A percentile compares a stretch with the other conserved stretches of the same genome.
Evolutionary conservation across 2,113 vertebrate genomes (phyloP).

Genomic region (Lipotes vexillifer): DNA sequence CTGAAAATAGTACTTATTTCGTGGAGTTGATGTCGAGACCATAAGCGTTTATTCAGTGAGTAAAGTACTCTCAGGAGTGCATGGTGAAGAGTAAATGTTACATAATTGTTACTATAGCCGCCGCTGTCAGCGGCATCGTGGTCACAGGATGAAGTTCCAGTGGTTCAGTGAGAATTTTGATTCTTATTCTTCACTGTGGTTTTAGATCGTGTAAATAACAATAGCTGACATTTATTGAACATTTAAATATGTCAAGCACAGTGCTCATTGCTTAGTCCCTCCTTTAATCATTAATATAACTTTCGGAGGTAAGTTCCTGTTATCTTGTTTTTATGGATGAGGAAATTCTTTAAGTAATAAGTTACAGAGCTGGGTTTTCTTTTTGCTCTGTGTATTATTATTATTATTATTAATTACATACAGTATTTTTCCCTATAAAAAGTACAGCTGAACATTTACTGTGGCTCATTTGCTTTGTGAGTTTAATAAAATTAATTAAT

Average conservation of each 20-base stretch:
- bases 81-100: background rate
- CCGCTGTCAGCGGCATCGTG: rapidly evolving
- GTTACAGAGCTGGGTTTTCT: background rate
- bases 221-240: background rate
- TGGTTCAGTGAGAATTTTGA: background rate
- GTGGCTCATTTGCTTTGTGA: background rate
- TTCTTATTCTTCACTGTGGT: background rate
- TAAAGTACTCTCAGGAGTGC: background rate
- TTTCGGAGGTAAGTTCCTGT: background rate
- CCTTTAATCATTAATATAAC: background rate
- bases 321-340: background rate
- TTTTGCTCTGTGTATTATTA: background rate
- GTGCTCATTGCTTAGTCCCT: background rate
- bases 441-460: background rate
- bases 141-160: background rate
- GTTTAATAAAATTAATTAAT: background rate
- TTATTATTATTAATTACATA: background rate
- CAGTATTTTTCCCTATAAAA: background rate
- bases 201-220: background rate
- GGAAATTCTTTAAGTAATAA: background rate
- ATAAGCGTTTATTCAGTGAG: background rate
- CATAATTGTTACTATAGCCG: rapidly evolving
- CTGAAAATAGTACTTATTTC: background rate
- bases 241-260: background rate
- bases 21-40: background rate